Base-by-base conservation (phyloP, 2,888 invertebrate species). In the Drosophila greeni region DNA sequence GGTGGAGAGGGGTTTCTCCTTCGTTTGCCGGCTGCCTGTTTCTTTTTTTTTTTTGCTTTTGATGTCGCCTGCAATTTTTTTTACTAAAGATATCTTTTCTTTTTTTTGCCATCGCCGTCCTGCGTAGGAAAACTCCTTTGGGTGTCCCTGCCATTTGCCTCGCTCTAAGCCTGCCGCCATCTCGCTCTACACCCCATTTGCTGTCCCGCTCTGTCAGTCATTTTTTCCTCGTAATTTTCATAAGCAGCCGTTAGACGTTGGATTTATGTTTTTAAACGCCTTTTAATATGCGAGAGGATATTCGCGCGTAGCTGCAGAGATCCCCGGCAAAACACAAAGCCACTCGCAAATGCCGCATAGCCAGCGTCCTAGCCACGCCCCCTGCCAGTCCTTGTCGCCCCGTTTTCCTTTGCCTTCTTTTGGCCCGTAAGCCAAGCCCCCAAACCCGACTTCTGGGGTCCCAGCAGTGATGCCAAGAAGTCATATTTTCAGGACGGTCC, bases 191-290 rank as follows among this genome's bases (percentile, higher is more conserved):
- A 48, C 26, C 42, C 43, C 58, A 34, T 47, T 56, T 51, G 51
- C 58, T 36, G 49, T 72, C 49, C 52, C 57, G 23, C 67, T 53
- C 66, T 68, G 70, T 83, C 78, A 84, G 65, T 84, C 74, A 75
- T 76, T 84, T 82, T 77, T 83, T 85, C 72, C 76, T 85, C 77
- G 82, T 84, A 81, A 86, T 85, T 84, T 85, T 84, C 85, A 84
- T 86, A 85, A 85, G 81, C 84, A 83, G 86, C 84, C 82, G 82
- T 85, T 82, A 85, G 82, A 81, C 79, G 81, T 74, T 82, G 85
- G 84, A 86, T 86, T 85, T 85, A 86, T 85, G 85, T 79, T 85
- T 85, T 85, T 84, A 84, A 85, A 85, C 85, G 85, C 76, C 84
- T 84, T 85, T 86, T 84, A 85, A 85, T 86, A 85, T 85, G 78